A percentile compares a stretch with the other conserved stretches of the same genome.
Conservation (phyloP, 2,888 invertebrate genomes). For the Hedya salicella region DNA sequence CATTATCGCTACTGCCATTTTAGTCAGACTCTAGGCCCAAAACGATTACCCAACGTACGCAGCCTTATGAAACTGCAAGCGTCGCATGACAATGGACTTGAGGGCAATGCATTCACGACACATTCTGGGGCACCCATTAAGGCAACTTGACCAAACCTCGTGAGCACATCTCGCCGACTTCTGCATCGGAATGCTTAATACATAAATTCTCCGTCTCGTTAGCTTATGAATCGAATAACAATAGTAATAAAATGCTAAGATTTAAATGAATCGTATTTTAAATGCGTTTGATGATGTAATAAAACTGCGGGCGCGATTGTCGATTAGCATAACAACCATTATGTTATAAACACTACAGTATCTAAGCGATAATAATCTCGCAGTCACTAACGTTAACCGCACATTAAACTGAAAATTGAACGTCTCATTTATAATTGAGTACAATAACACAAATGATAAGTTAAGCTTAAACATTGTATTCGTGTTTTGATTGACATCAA, state of each 20-base stretch:
- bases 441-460: slow-evolving; percentile 4
- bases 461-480: slow-evolving; percentile 14
- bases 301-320: not conserved
- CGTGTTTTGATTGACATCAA: slow-evolving; percentile 40
- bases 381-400: not conserved
- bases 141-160: slow-evolving; percentile 35
- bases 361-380: not conserved
- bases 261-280: not conserved
- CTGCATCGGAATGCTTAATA: slow-evolving; percentile 4
- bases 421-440: not conserved
- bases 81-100: slow-evolving; percentile 78
- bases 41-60: slow-evolving; percentile 65
- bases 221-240: slow-evolving; percentile 5
- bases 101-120: slow-evolving; percentile 45
- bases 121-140: slow-evolving; percentile 41
- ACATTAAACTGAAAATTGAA: not conserved
- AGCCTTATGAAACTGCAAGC: slow-evolving; percentile 66
- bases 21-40: slow-evolving; percentile 65
- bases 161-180: slow-evolving; percentile 12
- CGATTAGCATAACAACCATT: not conserved
- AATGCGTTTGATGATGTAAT: not conserved
- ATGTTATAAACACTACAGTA: not conserved
- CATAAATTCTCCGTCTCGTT: not conserved
- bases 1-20: slow-evolving; percentile 62
- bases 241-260: not conserved